These are phyloP conservation scores for Trichogramma dendrolimi DNA, from an alignment of 2,888 invertebrate species.

Conservation along the genomic window DNA sequence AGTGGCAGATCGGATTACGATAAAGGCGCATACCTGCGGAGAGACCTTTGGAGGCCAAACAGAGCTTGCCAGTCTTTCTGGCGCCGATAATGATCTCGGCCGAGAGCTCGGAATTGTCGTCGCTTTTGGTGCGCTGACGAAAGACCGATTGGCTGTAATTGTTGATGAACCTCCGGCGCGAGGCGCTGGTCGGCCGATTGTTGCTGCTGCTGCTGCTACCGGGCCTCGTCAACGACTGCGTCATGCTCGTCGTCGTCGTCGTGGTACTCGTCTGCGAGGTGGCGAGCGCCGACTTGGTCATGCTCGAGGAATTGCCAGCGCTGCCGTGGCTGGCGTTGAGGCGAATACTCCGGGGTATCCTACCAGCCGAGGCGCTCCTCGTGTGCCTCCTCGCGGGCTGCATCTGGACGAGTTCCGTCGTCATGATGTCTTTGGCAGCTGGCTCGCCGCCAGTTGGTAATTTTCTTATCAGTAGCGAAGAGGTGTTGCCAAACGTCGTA, in stretches of 20 bases:
- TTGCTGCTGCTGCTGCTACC: slow-evolving; percentile 21
- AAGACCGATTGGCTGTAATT: slow-evolving; percentile 56
- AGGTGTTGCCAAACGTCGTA: too few relatives aligned
- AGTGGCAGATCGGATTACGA: background rate
- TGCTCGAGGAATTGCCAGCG: too few relatives aligned
- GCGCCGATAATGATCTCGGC: slow-evolving; percentile 72
- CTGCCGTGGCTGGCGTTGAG: background rate
- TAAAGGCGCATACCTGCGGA: slow-evolving; percentile 61
- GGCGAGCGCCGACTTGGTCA: background rate
- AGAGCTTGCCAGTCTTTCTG: slow-evolving; percentile 74
- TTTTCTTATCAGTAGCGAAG: too few relatives aligned
- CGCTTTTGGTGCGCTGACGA: slow-evolving; percentile 68
- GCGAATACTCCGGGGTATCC: too few relatives aligned
- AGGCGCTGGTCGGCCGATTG: too few relatives aligned
- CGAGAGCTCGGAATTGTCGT: slow-evolving; percentile 67
- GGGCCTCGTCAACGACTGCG: background rate
- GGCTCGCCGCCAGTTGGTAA: too few relatives aligned
- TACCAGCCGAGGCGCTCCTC: too few relatives aligned
- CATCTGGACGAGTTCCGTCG: too few relatives aligned
- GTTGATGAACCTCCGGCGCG: slow-evolving; percentile 28
- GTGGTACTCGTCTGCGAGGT: background rate
- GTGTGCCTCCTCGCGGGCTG: too few relatives aligned
- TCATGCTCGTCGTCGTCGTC: too few relatives aligned
- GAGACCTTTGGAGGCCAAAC: slow-evolving; percentile 71
- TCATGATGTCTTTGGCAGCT: too few relatives aligned